phyloP scores from a whole-genome alignment of 2,888 invertebrate genomes.

The Lapara coniferarum region DNA sequence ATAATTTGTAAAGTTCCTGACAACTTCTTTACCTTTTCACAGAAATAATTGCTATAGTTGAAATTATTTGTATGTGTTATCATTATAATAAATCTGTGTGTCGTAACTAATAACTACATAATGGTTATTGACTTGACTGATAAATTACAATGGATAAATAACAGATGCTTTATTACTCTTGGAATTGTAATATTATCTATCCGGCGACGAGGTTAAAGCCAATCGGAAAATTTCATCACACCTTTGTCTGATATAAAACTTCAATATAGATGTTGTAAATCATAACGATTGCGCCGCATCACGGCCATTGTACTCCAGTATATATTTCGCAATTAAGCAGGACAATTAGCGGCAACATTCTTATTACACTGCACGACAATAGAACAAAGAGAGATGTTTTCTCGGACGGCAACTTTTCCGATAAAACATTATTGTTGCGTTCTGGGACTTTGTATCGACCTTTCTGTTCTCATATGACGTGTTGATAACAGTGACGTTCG shows the following conservation, averaged over 20 bases:
- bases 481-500: constrained; percentile 24
- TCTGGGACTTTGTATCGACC: constrained; percentile 53
- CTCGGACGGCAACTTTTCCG: constrained; percentile 49
- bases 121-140: no score
- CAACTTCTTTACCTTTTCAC: no score
- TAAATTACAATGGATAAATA: no score
- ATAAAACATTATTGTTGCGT: constrained; percentile 69
- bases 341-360: constrained; percentile 40
- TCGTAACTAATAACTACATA: no score
- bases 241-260: background rate
- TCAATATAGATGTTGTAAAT: constrained; percentile 4
- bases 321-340: constrained; percentile 14
- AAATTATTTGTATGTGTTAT: no score
- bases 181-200: no score
- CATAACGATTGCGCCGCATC: constrained; percentile 1
- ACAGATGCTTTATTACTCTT: no score
- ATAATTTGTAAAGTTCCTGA: no score
- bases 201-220: background rate
- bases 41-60: no score
- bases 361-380: constrained; percentile 60
- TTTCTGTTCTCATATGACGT: constrained; percentile 46
- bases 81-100: no score
- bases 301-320: constrained; percentile 8
- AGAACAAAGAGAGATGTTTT: constrained; percentile 66
- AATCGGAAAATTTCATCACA: background rate